A percentile compares a stretch with the other conserved stretches of the same genome.
Evolutionary conservation across 2,113 vertebrate species (phyloP).

Genomic region (Sphyrna mokarran): DNA sequence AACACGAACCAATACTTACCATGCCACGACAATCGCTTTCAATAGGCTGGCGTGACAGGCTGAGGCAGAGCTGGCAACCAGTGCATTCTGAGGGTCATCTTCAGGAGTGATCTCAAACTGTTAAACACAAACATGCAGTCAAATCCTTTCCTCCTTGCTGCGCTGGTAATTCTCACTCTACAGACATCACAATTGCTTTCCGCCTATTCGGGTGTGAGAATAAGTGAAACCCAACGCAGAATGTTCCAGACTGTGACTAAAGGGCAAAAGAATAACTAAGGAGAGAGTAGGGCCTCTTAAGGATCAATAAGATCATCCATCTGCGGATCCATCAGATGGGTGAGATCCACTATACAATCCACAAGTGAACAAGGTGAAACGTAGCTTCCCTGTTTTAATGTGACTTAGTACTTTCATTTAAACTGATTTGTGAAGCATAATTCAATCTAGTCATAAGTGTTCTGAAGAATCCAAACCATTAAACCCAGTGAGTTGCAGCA

Average conservation of each 20-base stretch:
- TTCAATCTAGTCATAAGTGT: constrained; percentile 2
- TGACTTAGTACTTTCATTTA: constrained; percentile 7
- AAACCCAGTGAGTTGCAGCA: background rate
- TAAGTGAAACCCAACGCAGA: background rate
- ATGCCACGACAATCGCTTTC: constrained; percentile 56
- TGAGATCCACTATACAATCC: background rate
- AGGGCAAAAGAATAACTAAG: too few species aligned
- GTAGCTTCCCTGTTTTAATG: background rate
- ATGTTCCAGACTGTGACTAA: background rate
- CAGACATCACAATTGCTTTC: background rate
- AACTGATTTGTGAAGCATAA: constrained; percentile 11
- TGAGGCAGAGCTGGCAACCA: constrained; percentile 64
- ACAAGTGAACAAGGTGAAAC: background rate
- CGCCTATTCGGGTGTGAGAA: background rate
- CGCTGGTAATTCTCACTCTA: background rate
- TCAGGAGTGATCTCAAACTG: constrained; percentile 87
- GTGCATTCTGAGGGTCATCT: constrained; percentile 74
- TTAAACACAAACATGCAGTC: background rate
- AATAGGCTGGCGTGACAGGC: constrained; percentile 71
- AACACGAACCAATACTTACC: constrained; percentile 46
- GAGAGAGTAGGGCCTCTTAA: too few species aligned
- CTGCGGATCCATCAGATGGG: too few species aligned
- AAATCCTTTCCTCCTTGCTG: background rate
- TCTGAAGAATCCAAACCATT: background rate
- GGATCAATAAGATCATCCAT: too few species aligned